Evolutionary conservation across 2,888 invertebrate species (phyloP), one percentile per base, ranked within the genome.

Genomic region (Amiota minor): DNA sequence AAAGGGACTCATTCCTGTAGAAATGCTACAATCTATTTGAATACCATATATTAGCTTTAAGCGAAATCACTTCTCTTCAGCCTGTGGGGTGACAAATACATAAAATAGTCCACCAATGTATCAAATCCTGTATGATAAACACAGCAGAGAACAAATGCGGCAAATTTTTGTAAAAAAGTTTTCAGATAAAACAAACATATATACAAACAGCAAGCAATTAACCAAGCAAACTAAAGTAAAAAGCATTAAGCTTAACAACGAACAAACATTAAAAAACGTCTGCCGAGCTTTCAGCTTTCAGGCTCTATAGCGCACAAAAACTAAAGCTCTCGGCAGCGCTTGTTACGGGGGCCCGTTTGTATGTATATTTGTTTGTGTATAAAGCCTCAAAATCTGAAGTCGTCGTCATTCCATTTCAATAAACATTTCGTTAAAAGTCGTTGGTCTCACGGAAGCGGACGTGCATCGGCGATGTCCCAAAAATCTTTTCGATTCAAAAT

Each of bases 391-490:
- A 84, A 84, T 87, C 86, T 86, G 87, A 84, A 86, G 86, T 86
- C 86, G 85, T 79, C 80, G 77, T 86, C 83, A 81, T 84, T 85
- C 80, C 83, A 84, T 50, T 86, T 79, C 81, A 73, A 78, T 79
- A 83, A 80, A 79, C 14, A 82, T 78, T 85, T 80, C 75, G 86
- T 83, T 83, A 83, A 83, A 83, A 83, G 82, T 85, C 86, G 87
- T 88, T 88, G 80, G 80, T 87, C 88, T 89, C 88, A 84, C 82
- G 87, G 80, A 89, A 89, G 89, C 88, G 86, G 89, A 88, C 88
- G 89, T 89, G 84, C 78, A 81, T 78, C 81, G 35, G 85, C 88
- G 87, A 81, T 76, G 64, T 18, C n/a, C n/a, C n/a, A 23, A 73
- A 47, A n/a, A 11, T 59, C 18, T 20, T 20, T 59, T 59, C 23